These are phyloP conservation scores for Plestiodon gilberti DNA, from an alignment of 2,113 vertebrate species.

Conservation along the genomic window DNA sequence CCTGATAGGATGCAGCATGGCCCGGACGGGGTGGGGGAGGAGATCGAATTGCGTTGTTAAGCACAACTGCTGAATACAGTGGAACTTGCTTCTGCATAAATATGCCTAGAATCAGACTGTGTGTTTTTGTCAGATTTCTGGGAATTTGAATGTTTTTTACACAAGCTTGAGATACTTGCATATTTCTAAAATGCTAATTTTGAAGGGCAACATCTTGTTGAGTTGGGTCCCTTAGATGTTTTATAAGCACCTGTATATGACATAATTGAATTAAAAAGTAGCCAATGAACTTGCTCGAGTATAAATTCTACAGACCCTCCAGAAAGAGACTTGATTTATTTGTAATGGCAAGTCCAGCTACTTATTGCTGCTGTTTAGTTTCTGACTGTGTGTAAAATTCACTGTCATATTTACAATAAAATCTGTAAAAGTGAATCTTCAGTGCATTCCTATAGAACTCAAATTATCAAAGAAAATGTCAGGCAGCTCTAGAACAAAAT, in stretches of 20 bases:
- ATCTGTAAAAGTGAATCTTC: neutral
- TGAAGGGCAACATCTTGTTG: neutral
- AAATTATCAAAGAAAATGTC: neutral
- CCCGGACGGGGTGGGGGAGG: too few species aligned
- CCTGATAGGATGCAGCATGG: too few species aligned
- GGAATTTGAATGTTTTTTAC: neutral
- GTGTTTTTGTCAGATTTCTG: neutral
- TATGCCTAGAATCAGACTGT: neutral
- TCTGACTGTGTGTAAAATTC: neutral
- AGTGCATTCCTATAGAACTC: neutral
- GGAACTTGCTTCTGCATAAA: neutral
- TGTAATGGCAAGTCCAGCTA: neutral
- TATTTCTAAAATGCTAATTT: neutral
- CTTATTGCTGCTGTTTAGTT: neutral
- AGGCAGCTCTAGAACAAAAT: neutral
- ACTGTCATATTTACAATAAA: neutral
- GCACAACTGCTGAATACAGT: neutral
- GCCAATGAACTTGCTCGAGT: neutral
- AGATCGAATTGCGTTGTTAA: too few species aligned
- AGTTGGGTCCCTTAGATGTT: neutral
- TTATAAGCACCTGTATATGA: neutral
- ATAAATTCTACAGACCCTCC: neutral
- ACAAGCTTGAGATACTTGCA: neutral
- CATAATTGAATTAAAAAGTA: neutral
- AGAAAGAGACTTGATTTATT: neutral